phyloP scores from a whole-genome alignment of 23 tunicate species.

The Pegea sp. region DNA sequence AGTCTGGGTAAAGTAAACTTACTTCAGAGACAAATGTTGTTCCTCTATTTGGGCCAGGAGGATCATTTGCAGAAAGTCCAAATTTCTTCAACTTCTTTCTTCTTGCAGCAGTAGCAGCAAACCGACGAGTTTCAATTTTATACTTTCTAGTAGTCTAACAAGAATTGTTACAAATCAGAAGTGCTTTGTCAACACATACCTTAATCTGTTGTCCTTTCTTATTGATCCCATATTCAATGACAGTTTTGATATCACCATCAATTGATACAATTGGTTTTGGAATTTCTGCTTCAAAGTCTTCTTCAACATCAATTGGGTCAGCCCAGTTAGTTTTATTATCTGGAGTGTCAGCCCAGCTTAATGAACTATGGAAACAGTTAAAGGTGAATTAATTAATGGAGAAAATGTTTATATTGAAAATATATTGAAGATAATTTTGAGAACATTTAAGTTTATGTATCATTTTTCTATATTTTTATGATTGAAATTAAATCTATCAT shows the following conservation, averaged over 20 bases:
- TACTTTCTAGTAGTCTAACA: conserved; percentile 25
- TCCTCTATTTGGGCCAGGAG: conserved; percentile 59
- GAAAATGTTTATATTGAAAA: too few relatives aligned
- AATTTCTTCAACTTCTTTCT: conserved; percentile 62
- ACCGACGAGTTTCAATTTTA: conserved; percentile 49
- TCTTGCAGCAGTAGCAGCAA: conserved; percentile 75
- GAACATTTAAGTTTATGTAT: too few relatives aligned
- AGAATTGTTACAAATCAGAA: neutral
- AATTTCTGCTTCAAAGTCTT: too few relatives aligned
- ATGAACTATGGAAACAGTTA: too few relatives aligned
- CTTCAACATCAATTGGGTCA: too few relatives aligned
- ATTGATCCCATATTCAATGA: neutral
- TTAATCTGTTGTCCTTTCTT: neutral
- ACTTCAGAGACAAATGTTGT: conserved; percentile 73
- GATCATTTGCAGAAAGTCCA: conserved; percentile 59
- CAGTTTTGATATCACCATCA: neutral
- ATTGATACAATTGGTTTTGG: too few relatives aligned
- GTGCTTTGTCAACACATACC: neutral
- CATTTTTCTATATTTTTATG: too few relatives aligned
- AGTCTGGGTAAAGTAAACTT: neutral
- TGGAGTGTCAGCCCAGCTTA: too few relatives aligned
- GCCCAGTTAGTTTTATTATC: too few relatives aligned
- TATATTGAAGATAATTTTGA: too few relatives aligned
- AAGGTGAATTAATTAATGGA: too few relatives aligned
- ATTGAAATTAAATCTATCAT: too few relatives aligned